Evolutionary conservation across 2,113 vertebrate species (phyloP).

Genomic region (Prochilodus magdalenae): DNA sequence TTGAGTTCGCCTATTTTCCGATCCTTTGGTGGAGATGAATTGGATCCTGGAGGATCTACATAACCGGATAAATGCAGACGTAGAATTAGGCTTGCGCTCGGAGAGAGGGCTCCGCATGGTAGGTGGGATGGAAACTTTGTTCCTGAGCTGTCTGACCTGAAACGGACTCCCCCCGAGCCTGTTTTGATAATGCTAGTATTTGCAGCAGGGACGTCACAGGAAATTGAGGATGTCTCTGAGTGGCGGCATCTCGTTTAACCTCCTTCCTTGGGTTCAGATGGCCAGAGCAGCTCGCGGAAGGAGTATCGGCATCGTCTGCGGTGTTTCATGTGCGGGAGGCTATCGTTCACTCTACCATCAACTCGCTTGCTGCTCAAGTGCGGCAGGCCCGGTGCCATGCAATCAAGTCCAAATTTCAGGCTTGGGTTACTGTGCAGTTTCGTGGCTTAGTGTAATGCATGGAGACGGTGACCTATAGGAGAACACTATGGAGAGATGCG

Average conservation of each 20-base stretch:
- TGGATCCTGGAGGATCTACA: constrained; percentile 72
- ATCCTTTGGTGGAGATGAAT: constrained; percentile 69
- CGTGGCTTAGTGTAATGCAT: constrained; percentile 33
- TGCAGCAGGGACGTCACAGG: constrained; percentile 58
- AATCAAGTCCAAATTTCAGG: constrained; percentile 73
- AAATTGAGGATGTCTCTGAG: constrained; percentile 68
- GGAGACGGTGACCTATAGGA: constrained; percentile 48
- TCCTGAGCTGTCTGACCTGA: constrained; percentile 63
- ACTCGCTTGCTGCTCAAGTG: constrained; percentile 64
- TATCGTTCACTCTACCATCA: constrained; percentile 75
- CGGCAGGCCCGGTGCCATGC: constrained; percentile 54
- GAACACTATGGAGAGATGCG: constrained; percentile 52
- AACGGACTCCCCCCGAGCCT: constrained; percentile 49
- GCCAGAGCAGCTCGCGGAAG: constrained; percentile 3
- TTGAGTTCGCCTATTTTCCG: constrained; percentile 74
- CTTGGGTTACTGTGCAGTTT: constrained; percentile 62
- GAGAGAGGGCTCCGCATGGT: constrained; percentile 65
- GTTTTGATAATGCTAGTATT: too few relatives aligned
- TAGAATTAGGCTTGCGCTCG: constrained; percentile 55
- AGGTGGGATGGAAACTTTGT: constrained; percentile 79
- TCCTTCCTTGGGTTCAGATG: not conserved
- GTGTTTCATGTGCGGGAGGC: constrained; percentile 48
- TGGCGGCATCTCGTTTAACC: constrained; percentile 38
- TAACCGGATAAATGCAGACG: constrained; percentile 76
- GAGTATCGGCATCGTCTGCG: constrained; percentile 48